Base-by-base conservation (phyloP, 1,140 invertebrate genomes). In the Leptinotarsa texana region DNA sequence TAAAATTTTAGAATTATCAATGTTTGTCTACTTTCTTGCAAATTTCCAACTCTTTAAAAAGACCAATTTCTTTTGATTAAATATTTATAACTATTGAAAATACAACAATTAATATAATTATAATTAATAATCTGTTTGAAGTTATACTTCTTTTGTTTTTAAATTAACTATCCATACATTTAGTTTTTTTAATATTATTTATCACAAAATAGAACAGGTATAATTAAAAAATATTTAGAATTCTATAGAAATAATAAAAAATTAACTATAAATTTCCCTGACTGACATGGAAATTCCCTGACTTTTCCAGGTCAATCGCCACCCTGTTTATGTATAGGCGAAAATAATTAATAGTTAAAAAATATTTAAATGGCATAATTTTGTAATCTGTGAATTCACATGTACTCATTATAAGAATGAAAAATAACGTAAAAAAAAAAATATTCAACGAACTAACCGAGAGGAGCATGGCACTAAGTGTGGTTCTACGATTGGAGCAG, bases 361-460 rank as follows among this genome's bases (percentile, higher is more conserved):
- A 65, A 65, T 2, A 65, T 2, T 65, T n/a, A 6, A 65, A 65
- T 65, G 63, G 3, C n/a, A 65, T 65, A n/a, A 65, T 65, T 65
- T 65, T 22, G 21, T 2, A 65, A 65, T 18, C 63, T 1, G 63
- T 65, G 21, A 13, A 65, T 18, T 65, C 63, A 65, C 17, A 65
- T 21, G n/a, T 18, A 65, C n/a, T 65, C 13, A 13, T 65, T 65
- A n/a, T 13, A 65, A 21, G 13, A 65, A 65, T 65, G 63, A 65
- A 65, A 15, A 65, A 65, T 65, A 18, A 65, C 63, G 63, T 63
- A 63, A 63, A 27, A 63, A 65, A 65, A 65, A 65, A 27, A 65
- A 65, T 21, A 65, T 65, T 65, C 21, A 65, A 65, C n/a, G 18
- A 65, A 65, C 63, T 65, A 65, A 65, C 63, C 21, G 63, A 18